phyloP scores from a whole-genome alignment of 1,140 invertebrate genomes.

The Carcinoscorpius rotundicauda region DNA sequence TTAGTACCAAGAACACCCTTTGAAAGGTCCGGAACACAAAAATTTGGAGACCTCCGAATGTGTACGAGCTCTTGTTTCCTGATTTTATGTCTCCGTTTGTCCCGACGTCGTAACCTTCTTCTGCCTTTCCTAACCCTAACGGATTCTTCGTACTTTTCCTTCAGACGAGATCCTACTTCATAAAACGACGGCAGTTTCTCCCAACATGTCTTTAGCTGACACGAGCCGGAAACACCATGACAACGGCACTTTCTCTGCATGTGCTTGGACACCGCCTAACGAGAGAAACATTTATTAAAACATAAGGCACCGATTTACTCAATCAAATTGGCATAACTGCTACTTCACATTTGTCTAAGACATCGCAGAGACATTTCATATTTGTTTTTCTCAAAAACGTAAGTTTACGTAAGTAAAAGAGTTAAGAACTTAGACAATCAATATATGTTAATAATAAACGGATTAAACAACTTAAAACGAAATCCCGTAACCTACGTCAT shows the following conservation, averaged over 20 bases:
- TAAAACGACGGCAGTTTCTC: constrained; percentile 41
- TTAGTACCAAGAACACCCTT: constrained; percentile 47
- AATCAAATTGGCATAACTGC: too few species aligned
- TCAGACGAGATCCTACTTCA: constrained; percentile 41
- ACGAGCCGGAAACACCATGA: constrained; percentile 52
- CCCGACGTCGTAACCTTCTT: constrained; percentile 34
- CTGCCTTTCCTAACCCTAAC: constrained; percentile 51
- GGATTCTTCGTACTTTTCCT: constrained; percentile 40
- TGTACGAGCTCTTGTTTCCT: constrained; percentile 41
- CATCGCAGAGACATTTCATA: too few species aligned
- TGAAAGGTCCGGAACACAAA: constrained; percentile 43
- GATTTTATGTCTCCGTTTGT: constrained; percentile 18
- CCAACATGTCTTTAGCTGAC: constrained; percentile 53
- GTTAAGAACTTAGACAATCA: too few species aligned
- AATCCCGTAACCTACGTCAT: too few species aligned
- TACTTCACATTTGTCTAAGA: too few species aligned
- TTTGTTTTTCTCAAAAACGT: too few species aligned
- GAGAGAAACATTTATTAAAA: background rate
- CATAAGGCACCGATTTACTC: too few species aligned
- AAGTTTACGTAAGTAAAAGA: too few species aligned
- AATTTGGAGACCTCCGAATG: constrained; percentile 50
- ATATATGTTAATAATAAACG: too few species aligned
- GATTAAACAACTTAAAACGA: too few species aligned
- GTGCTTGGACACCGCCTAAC: constrained; percentile 33
- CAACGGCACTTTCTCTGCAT: constrained; percentile 48